Evolutionary conservation across 2,888 invertebrate species (phyloP).

Genomic region (Syritta pipiens): DNA sequence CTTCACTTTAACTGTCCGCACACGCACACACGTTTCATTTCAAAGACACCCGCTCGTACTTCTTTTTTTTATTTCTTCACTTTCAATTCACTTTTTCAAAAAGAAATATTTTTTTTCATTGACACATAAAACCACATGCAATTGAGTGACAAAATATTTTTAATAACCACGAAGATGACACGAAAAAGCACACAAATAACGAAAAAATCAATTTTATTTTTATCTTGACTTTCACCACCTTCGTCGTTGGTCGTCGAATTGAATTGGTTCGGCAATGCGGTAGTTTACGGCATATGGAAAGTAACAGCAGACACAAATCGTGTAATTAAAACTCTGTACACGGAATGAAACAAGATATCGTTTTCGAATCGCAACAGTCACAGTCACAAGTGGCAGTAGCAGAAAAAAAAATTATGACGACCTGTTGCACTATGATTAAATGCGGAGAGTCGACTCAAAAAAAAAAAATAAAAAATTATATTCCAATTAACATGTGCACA

Average conservation of each 20-base stretch:
- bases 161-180: constrained; percentile 39
- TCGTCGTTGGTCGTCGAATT: constrained; percentile 11
- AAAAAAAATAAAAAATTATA: too few species aligned
- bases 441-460: too few species aligned
- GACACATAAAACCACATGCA: constrained; percentile 13
- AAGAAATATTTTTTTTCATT: too few species aligned
- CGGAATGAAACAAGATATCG: constrained; percentile 14
- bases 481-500: too few species aligned
- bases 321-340: background rate
- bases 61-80: background rate
- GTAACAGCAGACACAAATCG: constrained; percentile 36
- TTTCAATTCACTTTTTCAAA: background rate
- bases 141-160: constrained; percentile 8
- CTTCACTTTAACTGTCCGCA: too few species aligned
- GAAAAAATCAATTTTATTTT: constrained; percentile 25
- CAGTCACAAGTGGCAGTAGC: too few species aligned
- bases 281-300: constrained; percentile 61
- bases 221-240: constrained; percentile 60
- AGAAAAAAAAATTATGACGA: too few species aligned
- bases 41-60: too few species aligned
- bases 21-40: too few species aligned
- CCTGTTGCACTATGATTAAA: too few species aligned
- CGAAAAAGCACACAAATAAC: constrained; percentile 24
- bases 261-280: constrained; percentile 23
- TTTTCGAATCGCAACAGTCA: too few species aligned